These are phyloP conservation scores for Caiman crocodilus DNA, from an alignment of 2,797 vertebrate genomes.

Conservation along the genomic window DNA sequence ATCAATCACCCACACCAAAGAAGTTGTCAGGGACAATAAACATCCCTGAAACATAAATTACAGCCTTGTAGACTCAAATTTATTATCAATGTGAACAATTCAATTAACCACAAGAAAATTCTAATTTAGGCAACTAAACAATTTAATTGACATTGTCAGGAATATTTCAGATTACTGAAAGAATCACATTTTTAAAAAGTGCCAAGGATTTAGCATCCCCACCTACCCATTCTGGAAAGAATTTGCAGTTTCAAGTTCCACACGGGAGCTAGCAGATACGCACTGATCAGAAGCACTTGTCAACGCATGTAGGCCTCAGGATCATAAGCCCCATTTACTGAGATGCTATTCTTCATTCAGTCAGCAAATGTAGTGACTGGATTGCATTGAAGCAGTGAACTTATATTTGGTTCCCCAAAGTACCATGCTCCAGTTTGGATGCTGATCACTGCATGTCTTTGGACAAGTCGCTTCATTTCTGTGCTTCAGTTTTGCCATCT, in stretches of 20 bases:
- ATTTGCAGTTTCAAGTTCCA: neutral
- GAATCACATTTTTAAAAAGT: neutral
- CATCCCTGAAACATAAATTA: neutral
- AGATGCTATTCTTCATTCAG: neutral
- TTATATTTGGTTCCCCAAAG: neutral
- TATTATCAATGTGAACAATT: constrained; percentile 6
- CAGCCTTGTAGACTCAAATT: neutral
- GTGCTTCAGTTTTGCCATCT: neutral
- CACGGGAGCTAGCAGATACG: neutral
- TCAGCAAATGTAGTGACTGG: neutral
- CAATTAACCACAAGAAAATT: neutral
- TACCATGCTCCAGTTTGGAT: accelerated
- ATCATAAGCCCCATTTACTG: neutral
- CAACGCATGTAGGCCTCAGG: accelerated
- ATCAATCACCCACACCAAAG: neutral
- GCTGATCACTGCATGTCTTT: neutral
- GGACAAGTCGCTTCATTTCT: neutral
- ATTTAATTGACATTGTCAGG: neutral
- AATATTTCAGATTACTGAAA: constrained; percentile 18
- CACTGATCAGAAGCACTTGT: accelerated
- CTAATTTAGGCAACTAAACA: constrained; percentile 20
- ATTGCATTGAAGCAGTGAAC: neutral
- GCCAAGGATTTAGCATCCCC: neutral
- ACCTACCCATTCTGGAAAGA: neutral
- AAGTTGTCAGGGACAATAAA: neutral